Conservation (phyloP, 1,140 invertebrate genomes). For the Contarinia nasturtii region DNA sequence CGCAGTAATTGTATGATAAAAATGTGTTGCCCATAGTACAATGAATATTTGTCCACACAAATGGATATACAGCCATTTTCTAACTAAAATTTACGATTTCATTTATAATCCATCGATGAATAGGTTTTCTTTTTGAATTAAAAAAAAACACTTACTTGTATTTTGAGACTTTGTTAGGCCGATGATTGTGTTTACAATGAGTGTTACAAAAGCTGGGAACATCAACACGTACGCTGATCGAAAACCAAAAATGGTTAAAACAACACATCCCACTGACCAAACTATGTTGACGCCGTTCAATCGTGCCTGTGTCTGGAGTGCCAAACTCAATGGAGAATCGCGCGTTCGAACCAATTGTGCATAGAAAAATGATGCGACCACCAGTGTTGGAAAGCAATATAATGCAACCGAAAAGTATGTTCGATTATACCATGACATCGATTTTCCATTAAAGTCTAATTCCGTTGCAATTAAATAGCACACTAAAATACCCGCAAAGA, state of each 20-base stretch:
- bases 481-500: not conserved
- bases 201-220: conserved; percentile 25
- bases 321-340: conserved; percentile 7
- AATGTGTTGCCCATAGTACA: conserved; percentile 9
- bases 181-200: conserved; percentile 17
- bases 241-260: conserved; percentile 24
- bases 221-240: conserved; percentile 28
- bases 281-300: conserved; percentile 20
- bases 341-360: conserved; percentile 1
- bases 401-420: conserved; percentile 4
- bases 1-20: conserved; percentile 10
- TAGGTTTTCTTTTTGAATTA: conserved; percentile 5
- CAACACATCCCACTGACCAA: conserved; percentile 25
- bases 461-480: conserved; percentile 6
- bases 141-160: conserved; percentile 11
- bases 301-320: conserved; percentile 13
- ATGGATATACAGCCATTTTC: conserved; percentile 20
- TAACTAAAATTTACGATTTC: conserved; percentile 13
- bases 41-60: conserved; percentile 14
- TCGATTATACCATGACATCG: conserved; percentile 7
- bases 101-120: no score
- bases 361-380: conserved; percentile 6
- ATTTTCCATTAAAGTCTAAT: conserved; percentile 5
- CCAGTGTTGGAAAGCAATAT: conserved; percentile 7
- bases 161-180: conserved; percentile 12